Conservation (phyloP, 2,888 invertebrate species). For the Agrochola litura region DNA sequence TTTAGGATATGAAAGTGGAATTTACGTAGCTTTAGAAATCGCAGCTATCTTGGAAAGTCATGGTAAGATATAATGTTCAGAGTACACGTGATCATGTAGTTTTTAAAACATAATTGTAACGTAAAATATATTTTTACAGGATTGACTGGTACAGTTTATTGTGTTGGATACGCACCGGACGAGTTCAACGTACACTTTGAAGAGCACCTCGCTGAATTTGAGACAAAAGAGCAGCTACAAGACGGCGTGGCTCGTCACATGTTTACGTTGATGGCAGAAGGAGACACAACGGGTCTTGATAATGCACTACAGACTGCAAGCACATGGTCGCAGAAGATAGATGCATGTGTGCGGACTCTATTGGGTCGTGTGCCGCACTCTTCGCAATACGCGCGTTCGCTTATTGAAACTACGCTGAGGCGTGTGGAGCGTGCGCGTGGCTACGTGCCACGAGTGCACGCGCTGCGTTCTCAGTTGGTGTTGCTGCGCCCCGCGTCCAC, state of each 20-base stretch:
- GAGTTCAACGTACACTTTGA: conserved; percentile 70
- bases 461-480: conserved; percentile 72
- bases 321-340: conserved; percentile 70
- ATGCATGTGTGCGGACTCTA: conserved; percentile 70
- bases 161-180: conserved; percentile 75
- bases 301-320: conserved; percentile 38
- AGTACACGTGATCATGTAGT: no score
- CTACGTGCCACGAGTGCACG: conserved; percentile 53
- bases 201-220: conserved; percentile 65
- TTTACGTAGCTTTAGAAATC: conserved; percentile 76
- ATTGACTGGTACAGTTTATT: conserved; percentile 77
- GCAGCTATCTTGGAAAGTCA: conserved; percentile 76
- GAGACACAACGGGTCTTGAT: conserved; percentile 51
- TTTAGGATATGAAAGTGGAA: conserved; percentile 79
- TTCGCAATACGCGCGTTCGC: conserved; percentile 74
- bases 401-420: conserved; percentile 70
- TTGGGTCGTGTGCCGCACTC: conserved; percentile 76
- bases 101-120: background rate
- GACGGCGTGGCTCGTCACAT: conserved; percentile 75
- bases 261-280: conserved; percentile 70
- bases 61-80: conserved; percentile 68
- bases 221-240: conserved; percentile 72
- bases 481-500: conserved; percentile 63
- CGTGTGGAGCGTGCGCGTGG: conserved; percentile 64
- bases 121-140: conserved; percentile 61